phyloP scores from a whole-genome alignment of 2,888 invertebrate species.

The Dynastes tityus region DNA sequence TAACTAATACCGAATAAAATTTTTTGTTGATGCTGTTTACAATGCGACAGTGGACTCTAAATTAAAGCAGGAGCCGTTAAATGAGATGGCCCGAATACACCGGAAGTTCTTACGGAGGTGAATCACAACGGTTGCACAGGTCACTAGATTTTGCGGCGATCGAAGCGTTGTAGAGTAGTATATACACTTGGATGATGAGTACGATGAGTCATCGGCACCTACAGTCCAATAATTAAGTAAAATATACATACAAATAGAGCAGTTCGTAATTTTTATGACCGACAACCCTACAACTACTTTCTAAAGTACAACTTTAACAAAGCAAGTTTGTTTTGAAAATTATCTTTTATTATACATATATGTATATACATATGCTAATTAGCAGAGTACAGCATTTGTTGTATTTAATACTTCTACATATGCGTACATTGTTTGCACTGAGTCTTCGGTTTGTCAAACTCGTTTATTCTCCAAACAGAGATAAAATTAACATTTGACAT shows the following conservation, averaged over 20 bases:
- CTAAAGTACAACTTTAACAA: slow-evolving; percentile 5
- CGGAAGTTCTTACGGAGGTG: slow-evolving; percentile 57
- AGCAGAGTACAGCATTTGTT: too few relatives aligned
- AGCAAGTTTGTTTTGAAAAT: neutral
- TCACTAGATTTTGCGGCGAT: slow-evolving; percentile 49
- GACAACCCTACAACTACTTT: slow-evolving; percentile 7
- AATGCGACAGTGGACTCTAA: slow-evolving; percentile 30
- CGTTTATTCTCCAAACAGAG: too few relatives aligned
- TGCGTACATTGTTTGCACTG: too few relatives aligned
- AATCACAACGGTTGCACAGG: slow-evolving; percentile 54
- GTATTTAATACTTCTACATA: too few relatives aligned
- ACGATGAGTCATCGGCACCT: slow-evolving; percentile 30
- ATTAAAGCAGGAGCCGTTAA: slow-evolving; percentile 49
- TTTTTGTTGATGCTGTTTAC: slow-evolving; percentile 25
- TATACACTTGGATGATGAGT: slow-evolving; percentile 26
- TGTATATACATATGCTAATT: neutral
- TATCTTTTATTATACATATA: neutral
- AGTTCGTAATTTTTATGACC: slow-evolving; percentile 18
- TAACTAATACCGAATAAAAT: too few relatives aligned
- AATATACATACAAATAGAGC: slow-evolving; percentile 15
- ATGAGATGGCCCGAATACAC: slow-evolving; percentile 56
- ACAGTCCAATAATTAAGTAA: slow-evolving; percentile 35
- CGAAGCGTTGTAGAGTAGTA: slow-evolving; percentile 28
- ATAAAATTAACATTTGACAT: too few relatives aligned
- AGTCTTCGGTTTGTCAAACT: too few relatives aligned